Conservation (phyloP, 2,888 invertebrate species). For the Ochropacha duplaris region DNA sequence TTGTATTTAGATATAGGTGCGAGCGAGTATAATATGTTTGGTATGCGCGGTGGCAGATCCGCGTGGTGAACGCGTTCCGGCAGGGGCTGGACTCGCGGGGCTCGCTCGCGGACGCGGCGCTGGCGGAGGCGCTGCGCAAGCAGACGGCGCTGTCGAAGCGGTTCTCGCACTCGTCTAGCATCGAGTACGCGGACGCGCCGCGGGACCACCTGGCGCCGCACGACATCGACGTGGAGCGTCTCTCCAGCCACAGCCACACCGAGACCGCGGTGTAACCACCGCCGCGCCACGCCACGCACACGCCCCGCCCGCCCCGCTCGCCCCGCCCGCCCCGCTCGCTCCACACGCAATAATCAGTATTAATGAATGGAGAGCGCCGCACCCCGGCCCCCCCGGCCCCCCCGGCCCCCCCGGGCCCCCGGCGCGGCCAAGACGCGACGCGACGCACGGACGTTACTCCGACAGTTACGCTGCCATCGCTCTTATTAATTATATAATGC, state of each 20-base stretch:
- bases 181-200: conserved; percentile 95
- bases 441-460: conserved; percentile 33
- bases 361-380: conserved; percentile 7
- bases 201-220: conserved; percentile 94
- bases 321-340: conserved; percentile 27
- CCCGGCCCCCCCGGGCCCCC: too few relatives aligned
- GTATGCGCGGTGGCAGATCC: conserved; percentile 91
- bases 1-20: conserved; percentile 5
- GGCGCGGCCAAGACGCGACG: conserved; percentile 26
- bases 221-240: conserved; percentile 95
- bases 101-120: conserved; percentile 95
- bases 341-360: conserved; percentile 12
- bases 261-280: conserved; percentile 93
- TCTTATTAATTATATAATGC: conserved; percentile 52
- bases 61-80: conserved; percentile 99
- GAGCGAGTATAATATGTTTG: conserved; percentile 11
- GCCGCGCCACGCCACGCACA: conserved; percentile 18
- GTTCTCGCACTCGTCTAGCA: conserved; percentile 93
- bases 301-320: conserved; percentile 14
- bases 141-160: conserved; percentile 96
- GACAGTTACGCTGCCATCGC: conserved; percentile 64
- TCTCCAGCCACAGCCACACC: conserved; percentile 96
- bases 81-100: conserved; percentile 98
- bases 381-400: too few relatives aligned
- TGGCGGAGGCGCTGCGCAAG: conserved; percentile 96